Conservation (phyloP, 2,797 vertebrate genomes). For the Caiman crocodilus region DNA sequence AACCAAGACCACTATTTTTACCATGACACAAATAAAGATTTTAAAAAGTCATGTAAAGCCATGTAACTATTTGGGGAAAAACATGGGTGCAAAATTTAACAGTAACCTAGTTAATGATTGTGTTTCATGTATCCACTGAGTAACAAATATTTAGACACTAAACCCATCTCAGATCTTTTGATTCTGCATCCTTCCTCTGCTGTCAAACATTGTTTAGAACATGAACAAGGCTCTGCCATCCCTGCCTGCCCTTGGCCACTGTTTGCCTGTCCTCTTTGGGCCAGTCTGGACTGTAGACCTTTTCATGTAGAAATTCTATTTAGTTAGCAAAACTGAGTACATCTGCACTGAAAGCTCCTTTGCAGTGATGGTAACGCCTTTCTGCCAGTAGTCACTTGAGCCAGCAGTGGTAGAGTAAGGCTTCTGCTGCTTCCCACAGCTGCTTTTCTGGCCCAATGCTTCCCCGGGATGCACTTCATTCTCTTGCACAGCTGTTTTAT, state of each 20-base stretch:
- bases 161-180: neutral
- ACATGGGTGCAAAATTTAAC: neutral
- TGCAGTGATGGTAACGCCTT: no score
- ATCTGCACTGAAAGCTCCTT: no score
- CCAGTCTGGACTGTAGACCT: no score
- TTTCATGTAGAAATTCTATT: no score
- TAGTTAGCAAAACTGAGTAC: no score
- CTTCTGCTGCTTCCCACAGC: no score
- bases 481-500: no score
- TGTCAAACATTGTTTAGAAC: neutral
- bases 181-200: neutral
- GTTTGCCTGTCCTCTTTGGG: neutral
- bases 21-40: constrained; percentile 23
- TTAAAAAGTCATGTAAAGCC: no score
- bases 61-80: neutral
- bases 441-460: no score
- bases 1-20: constrained; percentile 36
- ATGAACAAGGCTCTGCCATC: fast-evolving
- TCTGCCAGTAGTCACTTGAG: no score
- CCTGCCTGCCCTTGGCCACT: neutral
- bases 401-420: no score
- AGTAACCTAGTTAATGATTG: neutral
- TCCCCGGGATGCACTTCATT: no score
- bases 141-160: neutral
- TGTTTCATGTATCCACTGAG: neutral